phyloP scores from a whole-genome alignment of 2,888 invertebrate genomes.

The Malacosoma neustria region DNA sequence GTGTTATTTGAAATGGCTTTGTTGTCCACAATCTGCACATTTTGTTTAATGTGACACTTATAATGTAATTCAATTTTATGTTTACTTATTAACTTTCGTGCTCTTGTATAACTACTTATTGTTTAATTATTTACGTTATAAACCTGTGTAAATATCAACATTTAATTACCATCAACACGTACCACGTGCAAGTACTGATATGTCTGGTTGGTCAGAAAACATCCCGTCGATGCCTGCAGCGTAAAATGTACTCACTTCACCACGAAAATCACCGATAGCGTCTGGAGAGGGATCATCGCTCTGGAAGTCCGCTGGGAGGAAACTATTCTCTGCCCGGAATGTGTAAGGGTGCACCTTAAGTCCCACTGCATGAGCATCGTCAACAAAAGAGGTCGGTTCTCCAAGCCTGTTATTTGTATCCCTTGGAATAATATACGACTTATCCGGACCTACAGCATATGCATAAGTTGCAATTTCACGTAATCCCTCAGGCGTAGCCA shows the following conservation, averaged over 20 bases:
- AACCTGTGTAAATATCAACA: too few relatives aligned
- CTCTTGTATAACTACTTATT: too few relatives aligned
- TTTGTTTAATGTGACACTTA: too few relatives aligned
- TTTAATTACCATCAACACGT: slow-evolving; percentile 20
- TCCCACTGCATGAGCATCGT: slow-evolving; percentile 48
- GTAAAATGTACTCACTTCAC: slow-evolving; percentile 43
- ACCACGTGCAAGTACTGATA: slow-evolving; percentile 34
- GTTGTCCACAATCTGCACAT: too few relatives aligned
- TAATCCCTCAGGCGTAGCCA: slow-evolving; percentile 54
- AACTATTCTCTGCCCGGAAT: slow-evolving; percentile 53
- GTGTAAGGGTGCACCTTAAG: slow-evolving; percentile 61
- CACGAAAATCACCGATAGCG: slow-evolving; percentile 40
- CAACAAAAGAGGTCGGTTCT: slow-evolving; percentile 40
- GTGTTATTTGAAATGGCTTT: too few relatives aligned
- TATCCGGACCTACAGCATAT: slow-evolving; percentile 56
- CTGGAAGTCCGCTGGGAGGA: slow-evolving; percentile 45
- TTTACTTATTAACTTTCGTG: too few relatives aligned
- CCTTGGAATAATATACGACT: slow-evolving; percentile 50
- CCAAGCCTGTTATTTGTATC: slow-evolving; percentile 36
- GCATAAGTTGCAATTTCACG: slow-evolving; percentile 53
- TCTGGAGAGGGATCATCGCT: slow-evolving; percentile 27
- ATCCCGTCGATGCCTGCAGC: slow-evolving; percentile 55
- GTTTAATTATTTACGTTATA: too few relatives aligned
- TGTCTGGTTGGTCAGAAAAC: slow-evolving; percentile 57
- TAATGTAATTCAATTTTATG: too few relatives aligned